Conservation (phyloP, 2,888 invertebrate species). For the Elegia similella region DNA sequence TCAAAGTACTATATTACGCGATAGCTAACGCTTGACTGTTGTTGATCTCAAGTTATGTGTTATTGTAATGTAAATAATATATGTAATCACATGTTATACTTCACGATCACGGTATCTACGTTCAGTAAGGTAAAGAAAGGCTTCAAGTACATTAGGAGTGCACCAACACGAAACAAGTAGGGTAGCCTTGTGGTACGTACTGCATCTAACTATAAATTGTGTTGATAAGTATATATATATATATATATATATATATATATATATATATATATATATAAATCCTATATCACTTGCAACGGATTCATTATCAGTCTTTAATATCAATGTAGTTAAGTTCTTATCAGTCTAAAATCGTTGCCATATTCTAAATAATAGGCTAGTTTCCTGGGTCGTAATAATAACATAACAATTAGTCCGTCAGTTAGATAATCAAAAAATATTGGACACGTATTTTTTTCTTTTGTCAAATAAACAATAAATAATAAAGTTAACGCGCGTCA, state of each 20-base stretch:
- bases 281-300: slow-evolving; percentile 40
- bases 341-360: neutral
- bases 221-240: slow-evolving; percentile 51
- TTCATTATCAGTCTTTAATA: slow-evolving; percentile 34
- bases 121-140: slow-evolving; percentile 57
- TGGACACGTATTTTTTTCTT: too few relatives aligned
- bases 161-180: slow-evolving; percentile 76
- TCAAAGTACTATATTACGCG: slow-evolving; percentile 37
- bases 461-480: too few relatives aligned
- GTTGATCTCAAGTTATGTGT: slow-evolving; percentile 76
- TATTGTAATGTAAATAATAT: slow-evolving; percentile 74
- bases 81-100: slow-evolving; percentile 79
- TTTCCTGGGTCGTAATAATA: too few relatives aligned
- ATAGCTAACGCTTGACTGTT: slow-evolving; percentile 76
- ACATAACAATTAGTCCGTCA: too few relatives aligned
- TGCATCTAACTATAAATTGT: slow-evolving; percentile 65
- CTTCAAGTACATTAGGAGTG: slow-evolving; percentile 71
- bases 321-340: neutral
- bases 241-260: too few relatives aligned
- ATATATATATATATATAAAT: slow-evolving; percentile 28
- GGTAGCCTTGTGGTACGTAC: slow-evolving; percentile 69
- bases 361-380: too few relatives aligned
- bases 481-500: too few relatives aligned
- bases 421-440: too few relatives aligned
- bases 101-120: slow-evolving; percentile 66